Conservation (phyloP, 2,888 invertebrate genomes). For the Xestia ashworthii region DNA sequence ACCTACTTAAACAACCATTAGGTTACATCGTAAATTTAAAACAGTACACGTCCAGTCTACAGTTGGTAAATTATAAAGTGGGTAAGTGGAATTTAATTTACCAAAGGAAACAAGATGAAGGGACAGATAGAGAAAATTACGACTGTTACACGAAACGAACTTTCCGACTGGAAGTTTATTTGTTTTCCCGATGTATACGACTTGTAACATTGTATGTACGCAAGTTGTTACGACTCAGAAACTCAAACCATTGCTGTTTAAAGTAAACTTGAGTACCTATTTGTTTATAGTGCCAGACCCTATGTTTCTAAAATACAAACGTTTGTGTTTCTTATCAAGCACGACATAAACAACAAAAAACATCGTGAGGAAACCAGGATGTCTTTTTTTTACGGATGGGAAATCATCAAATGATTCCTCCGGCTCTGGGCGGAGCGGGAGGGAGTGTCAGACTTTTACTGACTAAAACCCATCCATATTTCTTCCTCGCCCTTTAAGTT, state of each 20-base stretch:
- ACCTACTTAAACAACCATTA: neutral
- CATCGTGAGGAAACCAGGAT: too few species aligned
- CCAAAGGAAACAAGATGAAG: slow-evolving; percentile 61
- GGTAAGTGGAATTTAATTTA: slow-evolving; percentile 61
- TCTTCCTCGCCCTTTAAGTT: too few species aligned
- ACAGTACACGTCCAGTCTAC: slow-evolving; percentile 12
- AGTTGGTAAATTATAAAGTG: slow-evolving; percentile 37
- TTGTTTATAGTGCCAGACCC: slow-evolving; percentile 31
- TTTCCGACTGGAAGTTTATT: slow-evolving; percentile 69
- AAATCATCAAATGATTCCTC: too few species aligned
- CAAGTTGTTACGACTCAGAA: slow-evolving; percentile 38
- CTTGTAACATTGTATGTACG: slow-evolving; percentile 44
- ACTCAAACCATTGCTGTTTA: slow-evolving; percentile 44
- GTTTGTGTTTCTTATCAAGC: neutral
- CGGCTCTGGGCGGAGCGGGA: too few species aligned
- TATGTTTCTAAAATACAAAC: neutral
- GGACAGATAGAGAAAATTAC: slow-evolving; percentile 68
- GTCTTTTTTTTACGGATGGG: too few species aligned
- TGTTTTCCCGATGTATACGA: slow-evolving; percentile 64
- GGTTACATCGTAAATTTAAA: slow-evolving; percentile 13
- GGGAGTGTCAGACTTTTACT: too few species aligned
- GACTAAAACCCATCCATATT: too few species aligned
- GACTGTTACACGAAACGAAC: slow-evolving; percentile 60
- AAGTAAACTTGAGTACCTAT: slow-evolving; percentile 23
- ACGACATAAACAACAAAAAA: too few species aligned